Percentiles rank a stretch among this genome's conserved stretches.
Conservation (phyloP, 1,140 invertebrate species). For the Diabrotica undecimpunctata region DNA sequence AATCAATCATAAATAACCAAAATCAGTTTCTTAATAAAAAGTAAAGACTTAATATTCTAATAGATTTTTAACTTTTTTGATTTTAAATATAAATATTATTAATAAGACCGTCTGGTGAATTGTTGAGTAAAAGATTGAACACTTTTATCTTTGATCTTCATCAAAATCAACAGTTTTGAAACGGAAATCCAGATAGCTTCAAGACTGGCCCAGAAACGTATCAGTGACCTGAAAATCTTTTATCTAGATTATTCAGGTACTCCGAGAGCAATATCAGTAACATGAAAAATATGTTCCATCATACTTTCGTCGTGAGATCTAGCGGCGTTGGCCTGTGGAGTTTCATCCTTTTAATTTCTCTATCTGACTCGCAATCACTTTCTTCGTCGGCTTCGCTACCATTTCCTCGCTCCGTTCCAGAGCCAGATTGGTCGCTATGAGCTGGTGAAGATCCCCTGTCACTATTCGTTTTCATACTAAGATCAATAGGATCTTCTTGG, state of each 20-base stretch:
- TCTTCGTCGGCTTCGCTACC: constrained; percentile 55
- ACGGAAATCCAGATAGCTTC: constrained; percentile 1
- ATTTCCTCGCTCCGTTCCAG: constrained; percentile 50
- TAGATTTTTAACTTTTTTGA: no score
- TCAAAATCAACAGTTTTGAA: no score
- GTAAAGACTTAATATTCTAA: no score
- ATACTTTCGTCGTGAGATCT: constrained; percentile 59
- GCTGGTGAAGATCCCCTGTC: constrained; percentile 51
- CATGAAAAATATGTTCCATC: constrained; percentile 3
- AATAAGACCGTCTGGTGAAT: no score
- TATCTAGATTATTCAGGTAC: constrained; percentile 9
- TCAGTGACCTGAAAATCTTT: neutral
- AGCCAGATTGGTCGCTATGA: constrained; percentile 51
- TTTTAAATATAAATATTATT: no score
- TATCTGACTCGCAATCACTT: constrained; percentile 53
- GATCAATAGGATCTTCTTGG: constrained; percentile 72
- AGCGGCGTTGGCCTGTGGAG: constrained; percentile 57
- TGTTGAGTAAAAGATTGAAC: no score
- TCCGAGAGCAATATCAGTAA: neutral
- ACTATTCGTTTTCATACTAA: constrained; percentile 64
- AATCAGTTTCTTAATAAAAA: no score
- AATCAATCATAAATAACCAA: no score
- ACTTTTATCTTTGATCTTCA: no score
- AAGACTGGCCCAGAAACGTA: neutral
- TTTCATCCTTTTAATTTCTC: constrained; percentile 52